These are phyloP conservation scores for Callithrix jacchus DNA, from an alignment of 2,113 vertebrate genomes.

Conservation along the genomic window DNA sequence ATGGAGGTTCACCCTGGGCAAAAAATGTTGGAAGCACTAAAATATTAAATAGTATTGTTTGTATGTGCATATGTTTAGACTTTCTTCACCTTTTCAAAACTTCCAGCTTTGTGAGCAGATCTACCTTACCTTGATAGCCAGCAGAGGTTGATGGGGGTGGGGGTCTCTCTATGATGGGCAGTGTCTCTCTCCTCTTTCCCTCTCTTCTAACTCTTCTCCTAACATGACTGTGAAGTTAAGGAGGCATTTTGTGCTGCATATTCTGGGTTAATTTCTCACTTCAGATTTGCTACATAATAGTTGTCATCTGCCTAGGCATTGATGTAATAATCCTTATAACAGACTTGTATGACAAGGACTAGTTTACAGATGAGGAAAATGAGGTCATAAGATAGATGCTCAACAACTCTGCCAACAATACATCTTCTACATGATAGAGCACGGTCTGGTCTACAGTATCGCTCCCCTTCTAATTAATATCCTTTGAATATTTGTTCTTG, in stretches of 20 bases:
- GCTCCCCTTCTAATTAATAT: neutral
- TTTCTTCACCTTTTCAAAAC: neutral
- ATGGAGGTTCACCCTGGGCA: neutral
- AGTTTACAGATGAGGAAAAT: neutral
- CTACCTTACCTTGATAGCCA: neutral
- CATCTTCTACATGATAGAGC: neutral
- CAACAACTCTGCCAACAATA: neutral
- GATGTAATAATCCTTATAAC: neutral
- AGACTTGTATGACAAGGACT: neutral
- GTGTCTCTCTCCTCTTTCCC: neutral
- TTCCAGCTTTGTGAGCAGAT: neutral
- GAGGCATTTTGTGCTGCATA: neutral
- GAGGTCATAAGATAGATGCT: neutral
- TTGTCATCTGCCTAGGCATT: neutral
- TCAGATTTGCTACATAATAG: neutral
- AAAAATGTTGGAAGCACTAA: neutral
- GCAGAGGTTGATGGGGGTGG: neutral
- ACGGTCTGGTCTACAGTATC: fast-evolving
- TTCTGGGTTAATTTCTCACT: neutral
- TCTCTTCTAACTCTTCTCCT: neutral
- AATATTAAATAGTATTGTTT: neutral
- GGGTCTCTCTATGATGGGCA: neutral
- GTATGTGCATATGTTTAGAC: neutral
- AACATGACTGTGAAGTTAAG: neutral
- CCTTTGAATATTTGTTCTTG: neutral